These are phyloP conservation scores for Tetramorium parvispinum DNA, from an alignment of 1,140 invertebrate species.

Conservation along the genomic window DNA sequence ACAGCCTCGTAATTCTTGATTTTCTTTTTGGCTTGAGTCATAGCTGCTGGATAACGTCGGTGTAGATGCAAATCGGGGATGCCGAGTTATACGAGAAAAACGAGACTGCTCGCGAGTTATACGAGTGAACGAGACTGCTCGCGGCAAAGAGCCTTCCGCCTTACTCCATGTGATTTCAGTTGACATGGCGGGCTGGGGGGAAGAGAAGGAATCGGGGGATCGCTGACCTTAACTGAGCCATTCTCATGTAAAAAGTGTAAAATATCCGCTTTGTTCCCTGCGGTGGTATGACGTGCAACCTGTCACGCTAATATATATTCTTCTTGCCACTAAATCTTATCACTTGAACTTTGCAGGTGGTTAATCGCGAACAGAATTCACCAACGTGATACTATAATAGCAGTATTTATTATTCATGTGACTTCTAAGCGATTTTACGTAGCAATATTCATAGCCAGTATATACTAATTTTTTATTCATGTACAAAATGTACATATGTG, in stretches of 20 bases:
- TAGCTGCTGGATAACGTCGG: neutral
- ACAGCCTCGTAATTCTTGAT: neutral
- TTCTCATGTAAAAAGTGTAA: neutral
- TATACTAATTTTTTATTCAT: neutral
- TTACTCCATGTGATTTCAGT: neutral
- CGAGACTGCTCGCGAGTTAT: neutral
- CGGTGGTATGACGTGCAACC: no score
- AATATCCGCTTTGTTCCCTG: neutral
- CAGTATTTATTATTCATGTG: neutral
- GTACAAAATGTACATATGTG: neutral
- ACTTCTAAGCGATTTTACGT: neutral
- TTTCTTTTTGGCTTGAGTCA: neutral
- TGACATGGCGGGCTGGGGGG: no score
- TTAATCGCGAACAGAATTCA: neutral
- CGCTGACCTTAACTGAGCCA: conserved; percentile 4
- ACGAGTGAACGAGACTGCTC: neutral
- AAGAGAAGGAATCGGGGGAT: neutral
- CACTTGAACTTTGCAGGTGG: neutral
- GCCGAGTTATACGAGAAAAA: neutral
- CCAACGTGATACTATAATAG: neutral
- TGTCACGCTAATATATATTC: neutral
- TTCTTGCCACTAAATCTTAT: neutral
- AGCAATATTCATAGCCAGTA: neutral
- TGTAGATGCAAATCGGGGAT: neutral
- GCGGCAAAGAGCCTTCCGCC: neutral